phyloP scores from a whole-genome alignment of 2,113 vertebrate species.

The Xiphophorus maculatus region DNA sequence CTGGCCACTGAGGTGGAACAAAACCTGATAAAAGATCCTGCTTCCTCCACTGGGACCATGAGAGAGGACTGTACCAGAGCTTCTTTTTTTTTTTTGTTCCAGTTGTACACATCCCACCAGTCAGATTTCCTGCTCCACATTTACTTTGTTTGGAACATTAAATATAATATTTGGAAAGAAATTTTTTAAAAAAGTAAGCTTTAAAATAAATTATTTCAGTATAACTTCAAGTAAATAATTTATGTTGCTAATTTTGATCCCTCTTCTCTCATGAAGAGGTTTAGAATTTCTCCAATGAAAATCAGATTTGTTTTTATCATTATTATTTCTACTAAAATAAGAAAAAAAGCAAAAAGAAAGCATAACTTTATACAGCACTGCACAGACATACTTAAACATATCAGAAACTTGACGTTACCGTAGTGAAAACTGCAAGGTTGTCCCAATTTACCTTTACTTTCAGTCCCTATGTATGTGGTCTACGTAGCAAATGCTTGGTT shows the following conservation, averaged over 20 bases:
- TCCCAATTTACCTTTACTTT: not conserved
- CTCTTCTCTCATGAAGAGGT: not conserved
- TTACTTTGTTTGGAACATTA: slow-evolving; percentile 14
- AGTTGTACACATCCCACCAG: slow-evolving; percentile 22
- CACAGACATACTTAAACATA: not conserved
- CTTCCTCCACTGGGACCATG: slow-evolving; percentile 34
- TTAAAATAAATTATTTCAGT: not conserved
- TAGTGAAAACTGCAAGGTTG: not conserved
- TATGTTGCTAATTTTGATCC: no score
- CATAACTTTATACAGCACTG: not conserved
- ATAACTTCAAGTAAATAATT: no score
- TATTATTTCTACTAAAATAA: not conserved
- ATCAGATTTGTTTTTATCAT: not conserved
- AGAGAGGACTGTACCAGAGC: slow-evolving; percentile 26
- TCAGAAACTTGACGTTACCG: not conserved
- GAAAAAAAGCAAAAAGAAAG: not conserved
- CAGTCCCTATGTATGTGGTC: not conserved
- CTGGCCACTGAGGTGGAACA: slow-evolving; percentile 50
- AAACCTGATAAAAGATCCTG: slow-evolving; percentile 54
- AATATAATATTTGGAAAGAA: slow-evolving; percentile 2
- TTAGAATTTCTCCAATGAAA: not conserved
- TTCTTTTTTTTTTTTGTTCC: slow-evolving; percentile 47
- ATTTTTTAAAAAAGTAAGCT: not conserved
- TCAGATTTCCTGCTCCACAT: slow-evolving; percentile 25
- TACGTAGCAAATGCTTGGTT: not conserved